phyloP scores from a whole-genome alignment of 2,113 vertebrate genomes.

The Gallinago media region DNA sequence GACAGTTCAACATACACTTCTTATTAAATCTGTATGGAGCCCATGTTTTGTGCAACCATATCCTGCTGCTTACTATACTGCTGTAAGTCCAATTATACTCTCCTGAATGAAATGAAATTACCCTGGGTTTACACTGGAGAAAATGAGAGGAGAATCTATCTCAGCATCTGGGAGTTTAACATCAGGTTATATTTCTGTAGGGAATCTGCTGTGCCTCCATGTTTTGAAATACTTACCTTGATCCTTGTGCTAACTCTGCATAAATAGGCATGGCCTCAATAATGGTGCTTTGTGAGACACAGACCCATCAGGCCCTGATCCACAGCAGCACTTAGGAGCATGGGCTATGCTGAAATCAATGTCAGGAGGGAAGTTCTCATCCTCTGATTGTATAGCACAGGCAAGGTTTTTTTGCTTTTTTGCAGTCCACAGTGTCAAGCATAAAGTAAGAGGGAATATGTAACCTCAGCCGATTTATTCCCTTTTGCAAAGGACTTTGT shows the following conservation, averaged over 20 bases:
- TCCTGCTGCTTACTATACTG: background rate
- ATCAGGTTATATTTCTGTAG: too few relatives aligned
- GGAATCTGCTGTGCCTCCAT: too few relatives aligned
- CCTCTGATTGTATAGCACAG: background rate
- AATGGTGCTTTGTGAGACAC: background rate
- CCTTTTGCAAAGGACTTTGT: background rate
- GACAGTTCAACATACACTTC: background rate
- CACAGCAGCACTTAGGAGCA: background rate
- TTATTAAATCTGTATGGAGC: background rate
- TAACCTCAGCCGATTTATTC: background rate
- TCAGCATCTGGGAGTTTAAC: too few relatives aligned
- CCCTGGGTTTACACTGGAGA: background rate
- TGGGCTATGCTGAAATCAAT: background rate
- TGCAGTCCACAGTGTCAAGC: too few relatives aligned
- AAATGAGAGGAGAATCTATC: background rate
- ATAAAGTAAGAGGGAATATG: background rate
- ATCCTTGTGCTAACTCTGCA: background rate
- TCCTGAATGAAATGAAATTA: background rate
- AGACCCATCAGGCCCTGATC: background rate
- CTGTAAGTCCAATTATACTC: background rate
- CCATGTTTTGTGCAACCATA: background rate
- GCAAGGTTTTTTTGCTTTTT: background rate
- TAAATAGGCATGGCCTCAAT: background rate
- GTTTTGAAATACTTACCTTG: background rate
- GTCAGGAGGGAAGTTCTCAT: background rate